These are phyloP conservation scores for Drosophila macrospina DNA, from an alignment of 2,888 invertebrate genomes.

Conservation along the genomic window DNA sequence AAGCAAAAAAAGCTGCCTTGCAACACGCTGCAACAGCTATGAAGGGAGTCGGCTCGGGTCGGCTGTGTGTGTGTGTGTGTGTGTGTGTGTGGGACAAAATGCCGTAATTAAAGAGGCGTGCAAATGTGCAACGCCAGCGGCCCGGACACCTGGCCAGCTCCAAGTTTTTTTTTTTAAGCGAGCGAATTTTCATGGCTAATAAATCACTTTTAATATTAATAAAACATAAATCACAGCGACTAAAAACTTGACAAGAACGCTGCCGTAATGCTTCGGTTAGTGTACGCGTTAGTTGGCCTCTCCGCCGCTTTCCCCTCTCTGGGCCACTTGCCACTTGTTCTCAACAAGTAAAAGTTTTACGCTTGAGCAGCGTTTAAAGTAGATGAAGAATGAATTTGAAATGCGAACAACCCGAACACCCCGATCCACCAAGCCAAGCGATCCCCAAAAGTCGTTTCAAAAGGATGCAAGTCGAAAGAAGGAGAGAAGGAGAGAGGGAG, in stretches of 20 bases:
- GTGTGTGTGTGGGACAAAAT: no score
- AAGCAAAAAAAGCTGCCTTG: neutral
- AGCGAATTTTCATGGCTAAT: slow-evolving; percentile 75
- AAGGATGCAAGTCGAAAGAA: slow-evolving; percentile 1
- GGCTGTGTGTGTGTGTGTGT: no score
- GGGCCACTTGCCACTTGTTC: neutral
- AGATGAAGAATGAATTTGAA: slow-evolving; percentile 25
- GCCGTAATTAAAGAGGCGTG: slow-evolving; percentile 70
- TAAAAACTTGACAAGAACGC: slow-evolving; percentile 58
- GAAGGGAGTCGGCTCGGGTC: no score
- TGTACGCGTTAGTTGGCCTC: slow-evolving; percentile 27
- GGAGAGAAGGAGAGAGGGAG: neutral
- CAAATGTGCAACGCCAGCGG: slow-evolving; percentile 47
- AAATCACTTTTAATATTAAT: slow-evolving; percentile 84
- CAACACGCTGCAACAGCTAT: slow-evolving; percentile 7
- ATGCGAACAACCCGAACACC: slow-evolving; percentile 9
- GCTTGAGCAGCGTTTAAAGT: slow-evolving; percentile 25
- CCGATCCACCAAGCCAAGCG: slow-evolving; percentile 16
- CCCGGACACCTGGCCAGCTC: slow-evolving; percentile 22
- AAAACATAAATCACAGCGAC: slow-evolving; percentile 82
- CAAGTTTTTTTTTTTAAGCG: slow-evolving; percentile 60
- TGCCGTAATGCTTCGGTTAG: neutral
- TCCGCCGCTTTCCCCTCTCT: neutral
- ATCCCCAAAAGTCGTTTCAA: slow-evolving; percentile 17
- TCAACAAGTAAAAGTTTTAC: slow-evolving; percentile 13